Base-by-base conservation (phyloP, 1,140 invertebrate species). In the Amphibalanus amphitrite region DNA sequence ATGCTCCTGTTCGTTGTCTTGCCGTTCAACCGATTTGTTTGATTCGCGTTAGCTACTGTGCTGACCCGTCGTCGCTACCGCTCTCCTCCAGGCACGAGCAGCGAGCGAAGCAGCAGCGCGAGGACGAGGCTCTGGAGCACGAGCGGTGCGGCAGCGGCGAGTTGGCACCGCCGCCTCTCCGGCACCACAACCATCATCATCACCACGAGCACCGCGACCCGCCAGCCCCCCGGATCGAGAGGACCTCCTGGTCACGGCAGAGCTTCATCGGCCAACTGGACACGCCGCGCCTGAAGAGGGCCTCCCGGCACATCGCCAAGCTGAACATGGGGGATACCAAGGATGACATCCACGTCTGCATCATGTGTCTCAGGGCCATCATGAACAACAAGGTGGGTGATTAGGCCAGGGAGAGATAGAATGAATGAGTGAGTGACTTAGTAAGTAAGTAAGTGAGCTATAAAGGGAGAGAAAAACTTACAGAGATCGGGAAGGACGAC, bases 301-400 rank as follows among this genome's bases (percentile, higher is more conserved):
- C 90, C 71, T 90, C 90, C 3, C 84, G 90, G 71, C 91, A 94
- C 80, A 90, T 92, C 17, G 89, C 90, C 28, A 88, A 91, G 78
- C 83, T 97, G 38, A 97, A 97, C 79, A 97, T 98, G 92, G 97
- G 95, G 65, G 93, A 97, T 77, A 90, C 93, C 65, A 93, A 95
- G 74, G 96, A 99, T 81, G 97, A 99, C 80, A 96, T 99, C 75
- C 97, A 99, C 82, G 93, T 99, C 71, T 98, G 95, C 84, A 97
- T 99, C 76, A 92, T 97, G 87, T 99, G 96, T 82, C 88, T 99
- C 83, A 85, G 97, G 38, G 96, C 97, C 70, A 98, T 99, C 77
- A 98, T 99, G 96, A 99, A 99, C 82, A 98, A 99, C 80, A 98
- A 98, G 86, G 92, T 92, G 82, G 79, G 72, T 69, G n/a, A 28